A percentile compares a stretch with the other conserved stretches of the same genome.
phyloP scores from a whole-genome alignment of 1,140 invertebrate species.

The Elymnias hypermnestra region DNA sequence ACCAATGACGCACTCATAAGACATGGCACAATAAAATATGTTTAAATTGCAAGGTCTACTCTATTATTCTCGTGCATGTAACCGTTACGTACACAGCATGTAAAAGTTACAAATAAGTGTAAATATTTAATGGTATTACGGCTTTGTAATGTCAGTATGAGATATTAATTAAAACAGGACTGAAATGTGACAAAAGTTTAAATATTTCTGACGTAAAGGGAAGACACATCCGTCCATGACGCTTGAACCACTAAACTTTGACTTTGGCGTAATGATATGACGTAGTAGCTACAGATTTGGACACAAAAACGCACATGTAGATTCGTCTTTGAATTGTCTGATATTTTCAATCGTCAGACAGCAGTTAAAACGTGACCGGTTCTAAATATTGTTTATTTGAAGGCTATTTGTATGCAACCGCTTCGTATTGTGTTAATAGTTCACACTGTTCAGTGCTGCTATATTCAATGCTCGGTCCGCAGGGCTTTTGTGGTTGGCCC shows the following conservation, averaged over 20 bases:
- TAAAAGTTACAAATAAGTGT: too few species aligned
- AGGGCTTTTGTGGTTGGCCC: too few species aligned
- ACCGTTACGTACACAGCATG: too few species aligned
- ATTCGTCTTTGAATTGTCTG: background rate
- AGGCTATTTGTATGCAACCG: constrained; percentile 9
- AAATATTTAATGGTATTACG: too few species aligned
- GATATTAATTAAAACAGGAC: constrained; percentile 5
- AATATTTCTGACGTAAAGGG: constrained; percentile 28
- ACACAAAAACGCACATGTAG: background rate
- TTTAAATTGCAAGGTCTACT: too few species aligned
- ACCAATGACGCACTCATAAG: too few species aligned
- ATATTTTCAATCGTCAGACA: constrained; percentile 13
- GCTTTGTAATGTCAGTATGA: background rate
- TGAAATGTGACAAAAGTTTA: constrained; percentile 17
- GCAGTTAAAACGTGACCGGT: constrained; percentile 8
- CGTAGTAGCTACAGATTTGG: constrained; percentile 9
- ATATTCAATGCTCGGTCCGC: too few species aligned
- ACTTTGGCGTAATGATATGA: background rate
- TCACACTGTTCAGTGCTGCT: too few species aligned
- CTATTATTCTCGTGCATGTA: too few species aligned
- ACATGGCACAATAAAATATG: too few species aligned
- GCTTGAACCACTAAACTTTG: constrained; percentile 6
- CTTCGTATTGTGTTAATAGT: background rate
- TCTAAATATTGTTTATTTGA: constrained; percentile 10
- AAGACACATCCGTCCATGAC: constrained; percentile 24